phyloP scores from a whole-genome alignment of 2,888 invertebrate species.

The Entomobrya multifasciata region DNA sequence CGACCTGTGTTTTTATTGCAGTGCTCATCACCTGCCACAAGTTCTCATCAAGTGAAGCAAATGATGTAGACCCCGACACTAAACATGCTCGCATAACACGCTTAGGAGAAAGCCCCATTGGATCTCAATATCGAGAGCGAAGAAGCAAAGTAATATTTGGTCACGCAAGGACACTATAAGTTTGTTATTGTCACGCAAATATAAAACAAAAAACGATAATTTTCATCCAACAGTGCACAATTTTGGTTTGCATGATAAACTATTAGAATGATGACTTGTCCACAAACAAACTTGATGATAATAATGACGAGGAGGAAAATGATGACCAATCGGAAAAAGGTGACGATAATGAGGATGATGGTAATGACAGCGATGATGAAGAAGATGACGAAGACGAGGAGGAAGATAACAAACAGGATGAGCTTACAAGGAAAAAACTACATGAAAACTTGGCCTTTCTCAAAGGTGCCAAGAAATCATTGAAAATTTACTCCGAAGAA shows the following conservation, averaged over 20 bases:
- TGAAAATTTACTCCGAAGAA: conserved; percentile 21
- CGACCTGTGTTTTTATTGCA: background rate
- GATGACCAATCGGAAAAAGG: background rate
- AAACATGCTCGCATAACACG: background rate
- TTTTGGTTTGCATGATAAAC: background rate
- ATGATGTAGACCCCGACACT: background rate
- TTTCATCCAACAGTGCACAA: too few species aligned
- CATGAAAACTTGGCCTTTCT: background rate
- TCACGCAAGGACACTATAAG: background rate
- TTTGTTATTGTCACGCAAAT: too few species aligned
- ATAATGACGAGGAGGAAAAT: background rate
- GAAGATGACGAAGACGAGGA: conserved; percentile 30
- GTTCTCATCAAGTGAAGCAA: conserved; percentile 6
- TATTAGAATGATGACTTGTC: background rate
- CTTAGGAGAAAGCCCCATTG: conserved; percentile 1
- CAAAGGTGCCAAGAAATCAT: background rate
- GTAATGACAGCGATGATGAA: background rate
- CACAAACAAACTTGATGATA: background rate
- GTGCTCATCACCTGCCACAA: background rate
- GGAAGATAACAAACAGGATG: background rate
- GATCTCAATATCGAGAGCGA: background rate
- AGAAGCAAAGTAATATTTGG: background rate
- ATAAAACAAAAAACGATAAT: too few species aligned
- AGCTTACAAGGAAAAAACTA: too few species aligned
- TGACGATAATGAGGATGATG: background rate